Conservation (phyloP, 1,140 invertebrate genomes). For the Hirudo medicinalis region DNA sequence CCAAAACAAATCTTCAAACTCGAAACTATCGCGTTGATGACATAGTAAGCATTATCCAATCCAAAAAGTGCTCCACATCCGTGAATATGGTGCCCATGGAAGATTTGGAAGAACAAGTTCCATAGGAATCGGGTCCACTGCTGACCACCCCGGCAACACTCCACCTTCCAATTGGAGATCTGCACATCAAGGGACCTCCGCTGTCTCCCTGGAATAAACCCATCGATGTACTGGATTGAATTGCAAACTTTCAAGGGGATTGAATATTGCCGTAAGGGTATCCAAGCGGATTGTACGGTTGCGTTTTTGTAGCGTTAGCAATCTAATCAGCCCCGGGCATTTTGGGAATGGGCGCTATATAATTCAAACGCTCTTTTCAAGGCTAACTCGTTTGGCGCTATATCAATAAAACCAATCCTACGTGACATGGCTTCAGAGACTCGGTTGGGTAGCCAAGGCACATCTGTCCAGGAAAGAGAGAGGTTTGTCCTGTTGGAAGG, state of each 20-base stretch:
- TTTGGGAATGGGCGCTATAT: not conserved
- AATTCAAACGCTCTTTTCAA: not conserved
- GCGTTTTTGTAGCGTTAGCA: not conserved
- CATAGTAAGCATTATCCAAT: not conserved
- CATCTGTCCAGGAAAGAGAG: constrained; percentile 38
- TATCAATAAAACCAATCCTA: not conserved
- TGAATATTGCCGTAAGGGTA: not conserved
- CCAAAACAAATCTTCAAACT: no score
- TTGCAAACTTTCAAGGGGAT: constrained; percentile 48
- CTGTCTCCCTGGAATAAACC: constrained; percentile 59
- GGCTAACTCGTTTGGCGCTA: not conserved
- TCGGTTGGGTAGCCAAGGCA: not conserved
- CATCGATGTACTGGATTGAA: constrained; percentile 37
- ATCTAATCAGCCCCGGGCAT: not conserved
- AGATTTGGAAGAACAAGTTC: not conserved
- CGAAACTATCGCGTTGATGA: not conserved
- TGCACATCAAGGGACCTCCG: constrained; percentile 72
- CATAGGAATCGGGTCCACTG: constrained; percentile 33
- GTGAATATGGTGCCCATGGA: not conserved
- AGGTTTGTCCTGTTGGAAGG: constrained; percentile 39
- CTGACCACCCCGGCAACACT: constrained; percentile 79
- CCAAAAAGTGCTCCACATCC: not conserved
- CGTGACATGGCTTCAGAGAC: constrained; percentile 1
- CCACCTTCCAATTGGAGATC: constrained; percentile 67
- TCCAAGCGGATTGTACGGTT: not conserved